A percentile compares a stretch with the other conserved stretches of the same genome.
phyloP scores from a whole-genome alignment of 2,888 invertebrate genomes.

The Gasteruption jaculator region DNA sequence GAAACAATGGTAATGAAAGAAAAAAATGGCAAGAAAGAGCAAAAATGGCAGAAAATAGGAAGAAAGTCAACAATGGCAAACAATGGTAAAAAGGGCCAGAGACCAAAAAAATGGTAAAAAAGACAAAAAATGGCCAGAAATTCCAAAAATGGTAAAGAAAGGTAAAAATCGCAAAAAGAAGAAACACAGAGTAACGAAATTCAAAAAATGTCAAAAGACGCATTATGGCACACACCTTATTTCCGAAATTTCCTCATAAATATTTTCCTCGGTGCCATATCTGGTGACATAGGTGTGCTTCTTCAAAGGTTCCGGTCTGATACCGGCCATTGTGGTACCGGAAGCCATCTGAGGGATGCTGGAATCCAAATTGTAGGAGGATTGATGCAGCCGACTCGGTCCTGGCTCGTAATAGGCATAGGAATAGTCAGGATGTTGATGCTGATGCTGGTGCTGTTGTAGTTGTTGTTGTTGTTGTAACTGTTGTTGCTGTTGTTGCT shows the following conservation, averaged over 20 bases:
- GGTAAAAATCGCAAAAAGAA: no score
- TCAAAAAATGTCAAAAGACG: no score
- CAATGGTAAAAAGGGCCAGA: no score
- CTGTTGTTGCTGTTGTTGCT: slow-evolving; percentile 34
- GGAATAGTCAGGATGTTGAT: slow-evolving; percentile 62
- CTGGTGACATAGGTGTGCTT: slow-evolving; percentile 72
- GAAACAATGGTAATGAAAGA: no score
- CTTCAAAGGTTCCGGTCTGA: slow-evolving; percentile 40
- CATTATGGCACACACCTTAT: no score
- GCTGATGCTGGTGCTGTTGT: slow-evolving; percentile 20
- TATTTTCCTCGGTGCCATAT: slow-evolving; percentile 81
- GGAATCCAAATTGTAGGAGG: slow-evolving; percentile 32
- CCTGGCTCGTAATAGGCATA: slow-evolving; percentile 79
- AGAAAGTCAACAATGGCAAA: no score
- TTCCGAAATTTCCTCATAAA: slow-evolving; percentile 76
- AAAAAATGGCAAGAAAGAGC: no score
- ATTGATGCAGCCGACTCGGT: slow-evolving; percentile 56
- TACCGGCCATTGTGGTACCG: slow-evolving; percentile 35
- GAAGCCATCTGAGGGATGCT: slow-evolving; percentile 49
- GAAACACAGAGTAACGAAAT: no score
- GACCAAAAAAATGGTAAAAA: no score
- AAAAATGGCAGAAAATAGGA: no score
- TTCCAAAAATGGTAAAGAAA: no score
- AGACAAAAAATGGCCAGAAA: no score
- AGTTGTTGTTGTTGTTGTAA: slow-evolving; percentile 17